Evolutionary conservation across 1,140 invertebrate species (phyloP).

Genomic region (Drosophila varians): DNA sequence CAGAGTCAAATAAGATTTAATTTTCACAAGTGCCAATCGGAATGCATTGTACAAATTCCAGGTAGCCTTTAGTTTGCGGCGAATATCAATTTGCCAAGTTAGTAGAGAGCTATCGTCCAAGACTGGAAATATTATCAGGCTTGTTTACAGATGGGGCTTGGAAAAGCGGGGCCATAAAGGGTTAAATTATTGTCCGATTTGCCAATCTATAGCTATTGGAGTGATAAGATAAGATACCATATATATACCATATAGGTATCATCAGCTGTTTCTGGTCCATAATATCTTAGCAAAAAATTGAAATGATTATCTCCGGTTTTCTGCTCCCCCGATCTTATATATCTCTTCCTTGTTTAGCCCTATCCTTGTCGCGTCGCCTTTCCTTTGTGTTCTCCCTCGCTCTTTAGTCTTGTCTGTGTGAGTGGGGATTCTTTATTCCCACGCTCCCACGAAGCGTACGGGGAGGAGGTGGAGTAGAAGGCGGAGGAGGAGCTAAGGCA

Average conservation of each 20-base stretch:
- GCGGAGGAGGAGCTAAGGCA: too few relatives aligned
- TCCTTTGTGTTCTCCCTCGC: slow-evolving; percentile 6
- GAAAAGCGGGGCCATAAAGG: neutral
- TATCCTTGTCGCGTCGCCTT: slow-evolving; percentile 20
- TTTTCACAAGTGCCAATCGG: neutral
- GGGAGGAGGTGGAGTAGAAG: neutral
- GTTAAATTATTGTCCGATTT: neutral
- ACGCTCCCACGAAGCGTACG: slow-evolving; percentile 1
- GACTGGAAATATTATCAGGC: neutral
- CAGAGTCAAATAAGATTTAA: neutral
- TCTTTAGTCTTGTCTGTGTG: neutral
- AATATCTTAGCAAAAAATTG: neutral
- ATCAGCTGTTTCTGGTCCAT: neutral
- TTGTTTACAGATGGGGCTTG: slow-evolving; percentile 2
- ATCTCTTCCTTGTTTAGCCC: slow-evolving; percentile 31
- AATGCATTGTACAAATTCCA: neutral
- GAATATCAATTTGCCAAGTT: too few relatives aligned
- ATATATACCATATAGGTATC: neutral
- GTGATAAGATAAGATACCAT: neutral
- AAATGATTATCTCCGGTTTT: neutral
- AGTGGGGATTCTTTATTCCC: slow-evolving; percentile 35
- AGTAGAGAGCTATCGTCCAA: neutral
- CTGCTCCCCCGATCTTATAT: neutral
- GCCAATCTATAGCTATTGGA: neutral
- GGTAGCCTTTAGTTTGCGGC: too few relatives aligned